phyloP scores from a whole-genome alignment of 2,797 vertebrate species.

The Helicolenus hilgendorfi region DNA sequence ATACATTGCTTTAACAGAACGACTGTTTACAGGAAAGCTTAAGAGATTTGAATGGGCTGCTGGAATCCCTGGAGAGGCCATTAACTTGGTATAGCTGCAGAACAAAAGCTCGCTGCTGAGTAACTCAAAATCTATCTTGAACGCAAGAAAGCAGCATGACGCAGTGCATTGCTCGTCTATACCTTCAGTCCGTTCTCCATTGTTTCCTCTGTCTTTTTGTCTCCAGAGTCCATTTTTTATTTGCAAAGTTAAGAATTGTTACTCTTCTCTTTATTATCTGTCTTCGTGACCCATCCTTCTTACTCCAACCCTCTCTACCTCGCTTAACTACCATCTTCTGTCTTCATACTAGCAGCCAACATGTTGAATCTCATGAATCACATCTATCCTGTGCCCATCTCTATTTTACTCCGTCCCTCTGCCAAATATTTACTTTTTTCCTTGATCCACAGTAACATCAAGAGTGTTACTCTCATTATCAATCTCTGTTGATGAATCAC shows the following conservation, averaged over 20 bases:
- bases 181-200: not conserved
- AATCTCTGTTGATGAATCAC: slow-evolving; percentile 66
- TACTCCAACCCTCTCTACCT: not conserved
- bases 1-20: slow-evolving; percentile 43
- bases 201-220: slow-evolving; percentile 13
- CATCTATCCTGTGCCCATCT: not conserved
- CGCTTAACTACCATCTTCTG: not conserved
- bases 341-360: slow-evolving; percentile 33
- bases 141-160: slow-evolving; percentile 25
- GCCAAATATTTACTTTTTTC: slow-evolving; percentile 29
- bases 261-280: slow-evolving; percentile 15
- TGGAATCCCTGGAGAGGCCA: slow-evolving; percentile 63
- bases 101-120: slow-evolving; percentile 56
- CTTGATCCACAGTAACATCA: slow-evolving; percentile 38
- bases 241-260: slow-evolving; percentile 6
- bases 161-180: not conserved
- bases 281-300: slow-evolving; percentile 34
- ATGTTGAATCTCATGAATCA: slow-evolving; percentile 45
- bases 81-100: slow-evolving; percentile 49
- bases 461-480: slow-evolving; percentile 56
- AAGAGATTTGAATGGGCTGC: slow-evolving; percentile 53
- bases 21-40: slow-evolving; percentile 62
- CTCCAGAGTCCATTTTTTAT: slow-evolving; percentile 24
- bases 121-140: slow-evolving; percentile 31
- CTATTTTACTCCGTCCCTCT: not conserved